A percentile compares a stretch with the other conserved stretches of the same genome.
Evolutionary conservation across 2,113 vertebrate species (phyloP).

Genomic region (Tragulus kanchil): DNA sequence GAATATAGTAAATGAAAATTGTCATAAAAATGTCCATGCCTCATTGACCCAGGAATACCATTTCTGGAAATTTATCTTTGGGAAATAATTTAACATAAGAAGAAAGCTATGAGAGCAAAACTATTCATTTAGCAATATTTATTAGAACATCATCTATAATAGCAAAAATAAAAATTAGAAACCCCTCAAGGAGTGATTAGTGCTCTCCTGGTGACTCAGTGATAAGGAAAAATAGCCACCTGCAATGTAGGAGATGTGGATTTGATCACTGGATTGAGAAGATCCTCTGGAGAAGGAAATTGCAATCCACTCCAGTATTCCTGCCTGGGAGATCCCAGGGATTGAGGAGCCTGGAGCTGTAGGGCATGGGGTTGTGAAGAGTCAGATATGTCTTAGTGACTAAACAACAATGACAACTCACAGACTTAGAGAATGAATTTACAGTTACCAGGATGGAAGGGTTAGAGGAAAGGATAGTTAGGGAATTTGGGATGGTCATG

Average conservation of each 20-base stretch:
- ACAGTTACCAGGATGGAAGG: not conserved
- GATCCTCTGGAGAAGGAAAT: not conserved
- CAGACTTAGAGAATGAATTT: not conserved
- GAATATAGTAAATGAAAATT: not conserved
- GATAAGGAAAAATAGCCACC: not conserved
- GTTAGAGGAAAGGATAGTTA: not conserved
- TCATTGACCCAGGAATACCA: not conserved
- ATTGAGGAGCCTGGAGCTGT: too few species aligned
- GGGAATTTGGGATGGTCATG: not conserved
- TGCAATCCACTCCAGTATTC: not conserved
- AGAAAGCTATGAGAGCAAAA: not conserved
- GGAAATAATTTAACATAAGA: not conserved
- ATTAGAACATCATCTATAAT: not conserved
- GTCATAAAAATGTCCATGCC: not conserved
- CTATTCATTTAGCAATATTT: not conserved
- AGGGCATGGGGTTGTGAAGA: too few species aligned
- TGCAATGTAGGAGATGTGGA: not conserved
- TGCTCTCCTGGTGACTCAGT: not conserved
- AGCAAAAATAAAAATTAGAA: not conserved
- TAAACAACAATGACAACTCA: too few species aligned
- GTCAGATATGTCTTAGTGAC: too few species aligned
- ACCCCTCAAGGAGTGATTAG: not conserved
- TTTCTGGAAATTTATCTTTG: constrained; percentile 8
- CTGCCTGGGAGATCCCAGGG: not conserved
- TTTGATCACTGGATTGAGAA: not conserved